Evolutionary conservation across 2,888 invertebrate genomes (phyloP).

Genomic region (Netelia fuscicornis): DNA sequence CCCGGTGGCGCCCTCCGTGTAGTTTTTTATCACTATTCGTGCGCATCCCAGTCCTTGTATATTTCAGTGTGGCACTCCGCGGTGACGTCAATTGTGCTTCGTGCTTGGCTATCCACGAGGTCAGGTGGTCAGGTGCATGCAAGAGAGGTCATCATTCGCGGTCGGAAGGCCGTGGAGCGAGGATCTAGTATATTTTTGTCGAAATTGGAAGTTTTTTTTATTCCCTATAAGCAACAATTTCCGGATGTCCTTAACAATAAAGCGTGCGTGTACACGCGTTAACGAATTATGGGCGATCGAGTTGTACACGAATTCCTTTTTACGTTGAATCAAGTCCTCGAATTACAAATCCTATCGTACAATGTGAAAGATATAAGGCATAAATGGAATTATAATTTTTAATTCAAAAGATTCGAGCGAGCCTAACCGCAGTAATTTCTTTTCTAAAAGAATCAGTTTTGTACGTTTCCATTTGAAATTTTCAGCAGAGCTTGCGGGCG

Average conservation of each 20-base stretch:
- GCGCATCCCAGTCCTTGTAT: no score
- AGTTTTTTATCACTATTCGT: no score
- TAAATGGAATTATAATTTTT: no score
- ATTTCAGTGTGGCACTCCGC: not conserved
- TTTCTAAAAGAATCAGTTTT: no score
- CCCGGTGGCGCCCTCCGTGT: no score
- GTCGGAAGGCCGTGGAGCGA: conserved; percentile 59
- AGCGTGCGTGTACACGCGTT: conserved; percentile 3
- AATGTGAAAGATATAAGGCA: no score
- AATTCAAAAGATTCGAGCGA: no score
- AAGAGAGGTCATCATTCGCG: conserved; percentile 66
- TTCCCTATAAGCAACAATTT: conserved; percentile 18
- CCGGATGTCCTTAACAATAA: not conserved
- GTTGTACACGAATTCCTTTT: not conserved
- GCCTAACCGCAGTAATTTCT: no score
- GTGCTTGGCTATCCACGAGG: conserved; percentile 57
- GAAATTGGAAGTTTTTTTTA: not conserved
- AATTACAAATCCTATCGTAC: no score
- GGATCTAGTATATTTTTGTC: conserved; percentile 25
- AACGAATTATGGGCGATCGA: conserved; percentile 47
- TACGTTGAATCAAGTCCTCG: conserved; percentile 4
- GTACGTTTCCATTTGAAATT: not conserved
- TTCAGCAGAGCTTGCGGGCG: no score
- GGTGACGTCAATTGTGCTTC: conserved; percentile 64
- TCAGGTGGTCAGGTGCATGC: conserved; percentile 66